These are phyloP conservation scores for Dastarcus helophoroides DNA, from an alignment of 2,888 invertebrate species.

Conservation along the genomic window DNA sequence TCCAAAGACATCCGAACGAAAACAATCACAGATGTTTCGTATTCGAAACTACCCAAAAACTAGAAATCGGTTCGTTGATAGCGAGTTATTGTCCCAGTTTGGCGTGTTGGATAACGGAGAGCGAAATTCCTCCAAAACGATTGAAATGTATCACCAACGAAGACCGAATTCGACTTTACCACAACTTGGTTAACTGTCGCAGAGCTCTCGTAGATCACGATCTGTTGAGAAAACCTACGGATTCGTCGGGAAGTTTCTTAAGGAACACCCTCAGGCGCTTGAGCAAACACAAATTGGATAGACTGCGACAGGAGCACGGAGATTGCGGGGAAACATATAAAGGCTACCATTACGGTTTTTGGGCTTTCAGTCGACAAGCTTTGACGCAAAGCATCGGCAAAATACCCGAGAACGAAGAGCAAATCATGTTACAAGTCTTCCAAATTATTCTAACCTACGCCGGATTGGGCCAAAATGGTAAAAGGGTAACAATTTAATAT, in stretches of 20 bases:
- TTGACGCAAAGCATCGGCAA: conserved; percentile 74
- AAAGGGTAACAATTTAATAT: no score
- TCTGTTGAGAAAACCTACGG: conserved; percentile 69
- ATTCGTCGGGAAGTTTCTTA: conserved; percentile 74
- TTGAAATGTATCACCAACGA: conserved; percentile 67
- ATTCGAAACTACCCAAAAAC: conserved; percentile 80
- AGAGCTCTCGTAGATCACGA: conserved; percentile 75
- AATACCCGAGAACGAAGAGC: conserved; percentile 77
- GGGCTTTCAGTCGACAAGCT: conserved; percentile 78
- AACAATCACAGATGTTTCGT: conserved; percentile 77
- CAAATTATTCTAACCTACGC: conserved; percentile 82
- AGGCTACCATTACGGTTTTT: conserved; percentile 75
- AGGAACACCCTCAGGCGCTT: conserved; percentile 77
- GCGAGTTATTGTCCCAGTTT: conserved; percentile 82
- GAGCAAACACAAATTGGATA: conserved; percentile 75
- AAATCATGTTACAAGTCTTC: conserved; percentile 77
- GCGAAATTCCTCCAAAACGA: conserved; percentile 50
- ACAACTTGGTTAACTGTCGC: conserved; percentile 74
- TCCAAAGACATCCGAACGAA: conserved; percentile 59
- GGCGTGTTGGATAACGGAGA: conserved; percentile 72
- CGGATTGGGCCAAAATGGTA: conserved; percentile 61
- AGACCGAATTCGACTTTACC: conserved; percentile 77
- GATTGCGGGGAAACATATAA: conserved; percentile 76
- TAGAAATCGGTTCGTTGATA: conserved; percentile 85
- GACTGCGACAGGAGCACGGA: conserved; percentile 56